Evolutionary conservation across 2,888 invertebrate species (phyloP).

Genomic region (Craniophora ligustri): DNA sequence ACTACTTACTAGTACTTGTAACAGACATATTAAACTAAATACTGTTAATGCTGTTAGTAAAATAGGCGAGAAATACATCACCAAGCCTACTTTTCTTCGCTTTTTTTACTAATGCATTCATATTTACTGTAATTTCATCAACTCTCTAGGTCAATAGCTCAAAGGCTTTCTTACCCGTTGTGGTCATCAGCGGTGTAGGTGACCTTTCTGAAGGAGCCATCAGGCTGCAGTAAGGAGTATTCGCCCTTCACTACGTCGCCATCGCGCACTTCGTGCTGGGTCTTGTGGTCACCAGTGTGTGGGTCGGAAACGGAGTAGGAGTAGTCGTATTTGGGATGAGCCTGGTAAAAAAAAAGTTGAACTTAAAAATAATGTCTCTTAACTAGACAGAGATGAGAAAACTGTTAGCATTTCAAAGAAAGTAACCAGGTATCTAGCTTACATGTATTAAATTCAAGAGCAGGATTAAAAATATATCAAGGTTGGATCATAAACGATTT

Average conservation of each 20-base stretch:
- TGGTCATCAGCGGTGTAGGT: conserved; percentile 87
- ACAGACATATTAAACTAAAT: background rate
- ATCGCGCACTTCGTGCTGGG: conserved; percentile 83
- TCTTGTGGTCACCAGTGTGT: conserved; percentile 86
- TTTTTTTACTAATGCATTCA: too few species aligned
- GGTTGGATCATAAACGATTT: too few species aligned
- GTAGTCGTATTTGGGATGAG: conserved; percentile 86
- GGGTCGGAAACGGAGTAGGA: conserved; percentile 86
- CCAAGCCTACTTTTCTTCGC: too few species aligned
- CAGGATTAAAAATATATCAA: too few species aligned
- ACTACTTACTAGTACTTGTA: background rate
- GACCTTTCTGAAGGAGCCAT: conserved; percentile 86
- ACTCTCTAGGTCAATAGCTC: background rate
- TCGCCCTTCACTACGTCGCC: conserved; percentile 85
- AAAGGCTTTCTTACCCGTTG: conserved; percentile 73
- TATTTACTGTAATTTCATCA: background rate
- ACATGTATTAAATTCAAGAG: too few species aligned
- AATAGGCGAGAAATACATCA: too few species aligned
- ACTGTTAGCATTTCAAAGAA: background rate
- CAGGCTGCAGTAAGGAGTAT: conserved; percentile 84
- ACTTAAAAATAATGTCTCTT: background rate
- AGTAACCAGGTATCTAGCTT: too few species aligned
- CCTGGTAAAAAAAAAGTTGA: conserved; percentile 60
- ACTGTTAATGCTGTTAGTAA: too few species aligned
- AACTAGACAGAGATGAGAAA: background rate